These are phyloP conservation scores for Phalanger gymnotis DNA, from an alignment of 2,797 vertebrate genomes.

Conservation along the genomic window DNA sequence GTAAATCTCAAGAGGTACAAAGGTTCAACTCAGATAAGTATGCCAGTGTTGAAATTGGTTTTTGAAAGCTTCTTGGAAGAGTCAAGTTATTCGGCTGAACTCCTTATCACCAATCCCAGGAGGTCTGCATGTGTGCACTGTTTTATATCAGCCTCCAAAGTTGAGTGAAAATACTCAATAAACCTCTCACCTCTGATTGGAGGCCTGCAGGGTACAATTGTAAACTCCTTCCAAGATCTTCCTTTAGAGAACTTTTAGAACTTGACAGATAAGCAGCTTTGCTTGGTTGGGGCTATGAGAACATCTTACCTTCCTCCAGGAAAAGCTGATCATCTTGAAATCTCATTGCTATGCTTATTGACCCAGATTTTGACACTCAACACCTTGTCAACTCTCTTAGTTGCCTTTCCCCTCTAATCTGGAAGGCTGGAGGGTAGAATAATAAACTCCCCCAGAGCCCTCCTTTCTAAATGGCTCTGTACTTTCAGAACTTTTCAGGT, in stretches of 20 bases:
- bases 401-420: neutral
- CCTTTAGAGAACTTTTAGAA: neutral
- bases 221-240: too few relatives aligned
- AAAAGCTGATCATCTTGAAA: neutral
- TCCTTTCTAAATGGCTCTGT: neutral
- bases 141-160: neutral
- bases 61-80: conserved; percentile 16
- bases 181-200: neutral
- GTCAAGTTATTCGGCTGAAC: neutral
- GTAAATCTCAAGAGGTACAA: neutral
- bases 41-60: neutral
- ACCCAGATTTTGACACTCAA: neutral
- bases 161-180: neutral
- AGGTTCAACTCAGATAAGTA: conserved; percentile 1
- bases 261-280: neutral
- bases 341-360: neutral
- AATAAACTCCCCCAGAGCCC: neutral
- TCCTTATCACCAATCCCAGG: neutral
- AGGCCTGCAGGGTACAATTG: neutral
- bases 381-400: neutral
- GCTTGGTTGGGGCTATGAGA: neutral
- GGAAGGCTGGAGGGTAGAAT: neutral
- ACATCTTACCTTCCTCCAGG: neutral
- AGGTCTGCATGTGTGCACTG: neutral
- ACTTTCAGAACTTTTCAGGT: neutral